Percentiles rank a stretch among this genome's conserved stretches.
phyloP scores from a whole-genome alignment of 2,113 vertebrate species.

The Probosciger aterrimus region DNA sequence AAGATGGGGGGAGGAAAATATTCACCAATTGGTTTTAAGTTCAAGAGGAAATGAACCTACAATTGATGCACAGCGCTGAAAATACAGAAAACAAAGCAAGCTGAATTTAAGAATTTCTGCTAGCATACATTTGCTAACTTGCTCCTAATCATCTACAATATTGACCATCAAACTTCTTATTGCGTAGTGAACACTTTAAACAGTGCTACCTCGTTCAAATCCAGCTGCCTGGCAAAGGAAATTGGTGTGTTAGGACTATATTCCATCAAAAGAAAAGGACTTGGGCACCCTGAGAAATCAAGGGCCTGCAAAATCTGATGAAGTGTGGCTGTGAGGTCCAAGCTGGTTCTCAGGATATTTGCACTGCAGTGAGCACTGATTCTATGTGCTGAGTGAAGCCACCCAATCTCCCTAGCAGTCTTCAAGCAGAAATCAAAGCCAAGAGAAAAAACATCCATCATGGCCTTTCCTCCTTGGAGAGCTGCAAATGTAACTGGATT shows the following conservation, averaged over 20 bases:
- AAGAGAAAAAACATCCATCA: background rate
- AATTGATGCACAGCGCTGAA: accelerated
- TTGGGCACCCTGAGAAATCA: background rate
- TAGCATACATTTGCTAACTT: background rate
- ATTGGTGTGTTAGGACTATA: background rate
- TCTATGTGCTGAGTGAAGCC: background rate
- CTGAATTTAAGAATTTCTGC: background rate
- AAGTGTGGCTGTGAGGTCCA: background rate
- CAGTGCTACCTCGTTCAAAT: background rate
- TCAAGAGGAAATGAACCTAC: background rate
- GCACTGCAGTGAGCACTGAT: background rate
- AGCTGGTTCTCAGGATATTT: background rate
- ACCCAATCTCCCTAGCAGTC: no score
- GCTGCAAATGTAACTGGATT: background rate
- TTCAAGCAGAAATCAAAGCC: background rate
- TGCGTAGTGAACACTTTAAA: background rate
- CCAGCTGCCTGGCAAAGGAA: background rate
- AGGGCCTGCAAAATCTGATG: background rate
- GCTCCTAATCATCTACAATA: background rate
- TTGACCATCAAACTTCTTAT: background rate
- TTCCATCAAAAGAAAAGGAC: background rate
- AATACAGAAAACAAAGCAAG: background rate
- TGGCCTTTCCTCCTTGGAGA: background rate
- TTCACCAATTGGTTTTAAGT: background rate
- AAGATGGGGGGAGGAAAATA: background rate